phyloP scores from a whole-genome alignment of 2,797 vertebrate genomes.

The Takifugu ocellatus region DNA sequence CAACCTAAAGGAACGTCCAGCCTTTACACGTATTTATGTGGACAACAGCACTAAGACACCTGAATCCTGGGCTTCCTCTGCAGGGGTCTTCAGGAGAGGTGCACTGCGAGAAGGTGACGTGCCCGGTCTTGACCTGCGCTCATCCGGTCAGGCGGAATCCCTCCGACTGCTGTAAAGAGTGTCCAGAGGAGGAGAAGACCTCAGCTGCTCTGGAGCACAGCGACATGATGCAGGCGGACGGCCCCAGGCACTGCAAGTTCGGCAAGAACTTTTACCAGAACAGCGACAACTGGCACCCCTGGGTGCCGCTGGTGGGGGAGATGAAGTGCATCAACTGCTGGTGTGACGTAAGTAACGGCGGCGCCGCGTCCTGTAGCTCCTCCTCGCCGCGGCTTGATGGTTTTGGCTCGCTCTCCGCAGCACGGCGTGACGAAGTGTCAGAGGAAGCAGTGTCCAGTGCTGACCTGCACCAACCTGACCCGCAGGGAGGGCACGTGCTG shows the following conservation, averaged over 20 bases:
- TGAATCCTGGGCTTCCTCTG: background rate
- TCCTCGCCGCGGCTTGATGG: background rate
- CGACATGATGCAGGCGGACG: conserved; percentile 93
- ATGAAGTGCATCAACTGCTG: conserved; percentile 98
- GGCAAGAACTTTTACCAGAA: conserved; percentile 92
- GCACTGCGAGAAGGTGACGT: conserved; percentile 95
- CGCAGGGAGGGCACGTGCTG: conserved; percentile 84
- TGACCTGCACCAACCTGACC: conserved; percentile 74
- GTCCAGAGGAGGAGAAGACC: conserved; percentile 76
- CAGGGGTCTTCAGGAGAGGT: conserved; percentile 92
- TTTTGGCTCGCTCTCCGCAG: conserved; percentile 59
- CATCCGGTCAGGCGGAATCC: conserved; percentile 86
- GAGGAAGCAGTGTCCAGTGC: conserved; percentile 84
- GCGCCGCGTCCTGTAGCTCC: too few species aligned
- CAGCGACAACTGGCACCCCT: conserved; percentile 94
- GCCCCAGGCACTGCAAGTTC: conserved; percentile 87
- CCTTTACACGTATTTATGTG: conserved; percentile 14
- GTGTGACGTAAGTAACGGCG: conserved; percentile 84
- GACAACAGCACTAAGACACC: conserved; percentile 8
- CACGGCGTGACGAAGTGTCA: conserved; percentile 92
- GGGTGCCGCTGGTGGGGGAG: conserved; percentile 87
- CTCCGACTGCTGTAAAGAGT: conserved; percentile 95
- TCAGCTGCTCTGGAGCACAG: conserved; percentile 66
- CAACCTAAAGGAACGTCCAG: conserved; percentile 11
- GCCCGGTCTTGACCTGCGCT: conserved; percentile 84